Percentiles rank a stretch among this genome's conserved stretches.
phyloP scores from a whole-genome alignment of 37 sponge, comb jelly and placozoan species.

The Cladorhizidae sp. region DNA sequence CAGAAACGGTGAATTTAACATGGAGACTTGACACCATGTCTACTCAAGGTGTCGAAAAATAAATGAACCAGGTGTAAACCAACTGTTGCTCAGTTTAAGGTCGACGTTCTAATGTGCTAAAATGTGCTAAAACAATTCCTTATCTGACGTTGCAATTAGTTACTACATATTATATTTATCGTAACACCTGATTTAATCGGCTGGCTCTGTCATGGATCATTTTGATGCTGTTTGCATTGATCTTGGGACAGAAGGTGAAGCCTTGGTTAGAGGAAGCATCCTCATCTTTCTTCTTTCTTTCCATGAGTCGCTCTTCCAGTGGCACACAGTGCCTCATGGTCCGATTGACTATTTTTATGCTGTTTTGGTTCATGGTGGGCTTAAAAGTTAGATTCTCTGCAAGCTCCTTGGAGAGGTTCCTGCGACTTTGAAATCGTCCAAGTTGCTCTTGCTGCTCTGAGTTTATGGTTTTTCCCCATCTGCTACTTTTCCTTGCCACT shows the following conservation, averaged over 20 bases:
- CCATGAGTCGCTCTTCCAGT: slow-evolving; percentile 14
- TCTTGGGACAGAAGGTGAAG: slow-evolving; percentile 64
- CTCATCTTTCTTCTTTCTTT: slow-evolving; percentile 7
- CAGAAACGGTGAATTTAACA: too few relatives aligned
- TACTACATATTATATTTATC: slow-evolving; percentile 6
- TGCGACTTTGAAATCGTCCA: slow-evolving; percentile 10
- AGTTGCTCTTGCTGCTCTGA: not conserved
- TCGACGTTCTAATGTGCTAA: too few relatives aligned
- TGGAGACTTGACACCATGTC: too few relatives aligned
- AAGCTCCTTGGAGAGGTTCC: slow-evolving; percentile 8
- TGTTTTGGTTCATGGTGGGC: slow-evolving; percentile 51
- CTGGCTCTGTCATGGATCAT: slow-evolving; percentile 53
- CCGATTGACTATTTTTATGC: slow-evolving; percentile 38
- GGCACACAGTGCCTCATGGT: slow-evolving; percentile 3
- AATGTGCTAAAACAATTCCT: too few relatives aligned
- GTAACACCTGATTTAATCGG: slow-evolving; percentile 25
- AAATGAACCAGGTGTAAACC: too few relatives aligned
- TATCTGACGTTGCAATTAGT: too few relatives aligned
- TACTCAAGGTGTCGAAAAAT: too few relatives aligned
- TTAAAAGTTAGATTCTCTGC: slow-evolving; percentile 56
- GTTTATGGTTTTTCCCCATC: too few relatives aligned
- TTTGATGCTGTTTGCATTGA: slow-evolving; percentile 58
- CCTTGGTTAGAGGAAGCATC: not conserved
- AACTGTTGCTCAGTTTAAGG: too few relatives aligned
- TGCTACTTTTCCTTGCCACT: too few relatives aligned